phyloP scores from a whole-genome alignment of 2,888 invertebrate species.

The Caenorhabditis sp. region DNA sequence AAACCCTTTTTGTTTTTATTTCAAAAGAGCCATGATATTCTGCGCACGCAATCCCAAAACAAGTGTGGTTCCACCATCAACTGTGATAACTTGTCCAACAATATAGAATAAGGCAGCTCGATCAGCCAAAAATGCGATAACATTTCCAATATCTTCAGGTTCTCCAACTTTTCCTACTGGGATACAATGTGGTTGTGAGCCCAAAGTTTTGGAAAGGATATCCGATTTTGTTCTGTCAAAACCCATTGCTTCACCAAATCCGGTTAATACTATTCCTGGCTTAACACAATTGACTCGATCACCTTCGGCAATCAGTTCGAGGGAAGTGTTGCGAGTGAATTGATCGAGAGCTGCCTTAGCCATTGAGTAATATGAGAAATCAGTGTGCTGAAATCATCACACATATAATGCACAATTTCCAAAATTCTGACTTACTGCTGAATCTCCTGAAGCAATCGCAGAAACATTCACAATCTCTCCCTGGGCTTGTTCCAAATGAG shows the following conservation, averaged over 20 bases:
- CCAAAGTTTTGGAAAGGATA: slow-evolving; percentile 3
- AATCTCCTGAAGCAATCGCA: slow-evolving; percentile 3
- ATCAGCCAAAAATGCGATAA: slow-evolving; percentile 23
- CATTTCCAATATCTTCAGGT: slow-evolving; percentile 17
- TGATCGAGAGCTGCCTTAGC: slow-evolving; percentile 30
- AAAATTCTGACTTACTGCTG: slow-evolving; percentile 12
- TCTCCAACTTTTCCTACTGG: slow-evolving; percentile 10
- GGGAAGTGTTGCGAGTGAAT: slow-evolving; percentile 20
- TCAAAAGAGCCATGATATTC: no score
- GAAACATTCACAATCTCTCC: slow-evolving; percentile 31
- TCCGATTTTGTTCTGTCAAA: slow-evolving; percentile 20
- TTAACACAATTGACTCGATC: slow-evolving; percentile 26
- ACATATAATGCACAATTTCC: no score
- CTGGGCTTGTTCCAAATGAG: slow-evolving; percentile 7
- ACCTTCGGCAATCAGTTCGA: slow-evolving; percentile 19
- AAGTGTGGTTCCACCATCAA: slow-evolving; percentile 18
- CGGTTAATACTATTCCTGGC: slow-evolving; percentile 37
- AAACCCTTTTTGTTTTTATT: no score
- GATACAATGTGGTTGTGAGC: slow-evolving; percentile 11
- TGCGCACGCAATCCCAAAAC: no score
- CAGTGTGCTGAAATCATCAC: not conserved
- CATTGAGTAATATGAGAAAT: slow-evolving; percentile 11
- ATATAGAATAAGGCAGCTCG: slow-evolving; percentile 27
- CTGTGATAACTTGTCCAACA: slow-evolving; percentile 20
- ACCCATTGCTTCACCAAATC: slow-evolving; percentile 24